Evolutionary conservation across 1,140 invertebrate species (phyloP).

Genomic region (Ladona fulva): DNA sequence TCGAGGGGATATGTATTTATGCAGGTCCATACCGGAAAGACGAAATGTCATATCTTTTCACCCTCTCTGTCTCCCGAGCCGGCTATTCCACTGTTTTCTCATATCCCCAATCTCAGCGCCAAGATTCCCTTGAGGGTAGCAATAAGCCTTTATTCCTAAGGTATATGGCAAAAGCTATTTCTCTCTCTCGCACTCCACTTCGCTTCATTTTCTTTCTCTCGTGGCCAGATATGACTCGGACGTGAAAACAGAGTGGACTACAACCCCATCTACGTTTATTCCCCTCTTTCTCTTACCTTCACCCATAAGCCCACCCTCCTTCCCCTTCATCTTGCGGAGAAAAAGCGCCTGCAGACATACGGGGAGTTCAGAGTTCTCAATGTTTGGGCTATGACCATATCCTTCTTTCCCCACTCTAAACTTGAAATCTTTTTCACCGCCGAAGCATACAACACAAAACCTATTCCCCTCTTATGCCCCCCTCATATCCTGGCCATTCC

Average conservation of each 20-base stretch:
- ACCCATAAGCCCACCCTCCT: background rate
- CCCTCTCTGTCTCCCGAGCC: too few species aligned
- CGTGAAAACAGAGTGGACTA: conserved; percentile 3
- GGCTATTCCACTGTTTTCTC: background rate
- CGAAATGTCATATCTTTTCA: too few species aligned
- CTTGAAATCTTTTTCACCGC: background rate
- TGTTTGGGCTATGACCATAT: background rate
- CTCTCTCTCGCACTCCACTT: background rate
- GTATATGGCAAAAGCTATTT: background rate
- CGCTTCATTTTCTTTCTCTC: background rate
- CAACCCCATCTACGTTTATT: background rate
- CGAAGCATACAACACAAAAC: background rate
- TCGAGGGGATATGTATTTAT: too few species aligned
- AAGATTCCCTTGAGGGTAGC: background rate
- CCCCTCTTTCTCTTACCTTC: background rate
- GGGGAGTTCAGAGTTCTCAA: background rate
- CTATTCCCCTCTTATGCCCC: background rate
- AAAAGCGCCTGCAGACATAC: conserved; percentile 2
- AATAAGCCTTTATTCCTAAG: background rate
- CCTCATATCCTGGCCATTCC: background rate
- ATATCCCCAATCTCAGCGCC: background rate
- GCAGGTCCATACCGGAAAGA: too few species aligned
- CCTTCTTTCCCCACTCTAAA: background rate
- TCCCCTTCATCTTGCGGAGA: background rate
- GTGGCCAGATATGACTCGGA: background rate